Evolutionary conservation across 2,797 vertebrate genomes (phyloP).

Genomic region (Sebastes dallii): DNA sequence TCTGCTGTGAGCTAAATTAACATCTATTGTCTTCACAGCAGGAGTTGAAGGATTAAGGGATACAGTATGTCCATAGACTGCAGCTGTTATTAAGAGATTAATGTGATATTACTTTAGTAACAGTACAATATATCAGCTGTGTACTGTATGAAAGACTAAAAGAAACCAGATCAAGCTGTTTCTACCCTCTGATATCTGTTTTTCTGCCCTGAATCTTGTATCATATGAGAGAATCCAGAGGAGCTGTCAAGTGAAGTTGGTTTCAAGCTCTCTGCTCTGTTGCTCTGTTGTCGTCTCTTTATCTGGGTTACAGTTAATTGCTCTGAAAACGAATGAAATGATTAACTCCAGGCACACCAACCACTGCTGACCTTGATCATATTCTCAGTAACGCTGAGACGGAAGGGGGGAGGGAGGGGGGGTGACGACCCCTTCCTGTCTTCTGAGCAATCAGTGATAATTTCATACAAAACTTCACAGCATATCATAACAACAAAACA

Average conservation of each 20-base stretch:
- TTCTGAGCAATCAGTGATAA: conserved; percentile 39
- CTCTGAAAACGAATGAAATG: conserved; percentile 31
- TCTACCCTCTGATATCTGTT: not conserved
- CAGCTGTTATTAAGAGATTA: conserved; percentile 40
- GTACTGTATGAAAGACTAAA: not conserved
- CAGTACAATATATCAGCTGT: not conserved
- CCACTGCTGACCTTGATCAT: conserved; percentile 60
- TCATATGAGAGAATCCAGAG: not conserved
- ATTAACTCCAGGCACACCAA: conserved; percentile 34
- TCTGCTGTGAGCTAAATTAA: conserved; percentile 20
- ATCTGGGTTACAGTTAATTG: conserved; percentile 68
- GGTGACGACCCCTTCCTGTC: not conserved
- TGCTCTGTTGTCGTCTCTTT: conserved; percentile 32
- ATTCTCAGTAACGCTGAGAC: conserved; percentile 13
- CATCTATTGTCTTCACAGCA: conserved; percentile 35
- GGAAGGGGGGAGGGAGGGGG: no score
- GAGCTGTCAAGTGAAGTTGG: not conserved
- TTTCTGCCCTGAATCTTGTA: not conserved
- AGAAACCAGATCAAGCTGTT: not conserved
- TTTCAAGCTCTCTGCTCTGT: conserved; percentile 21
- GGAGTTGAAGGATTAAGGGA: conserved; percentile 45
- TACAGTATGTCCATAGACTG: conserved; percentile 2
- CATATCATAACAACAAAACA: conserved; percentile 39
- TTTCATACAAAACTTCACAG: conserved; percentile 47
- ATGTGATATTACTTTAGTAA: conserved; percentile 11